Evolutionary conservation across 1,140 invertebrate species (phyloP).

Genomic region (Drosophila parvula): DNA sequence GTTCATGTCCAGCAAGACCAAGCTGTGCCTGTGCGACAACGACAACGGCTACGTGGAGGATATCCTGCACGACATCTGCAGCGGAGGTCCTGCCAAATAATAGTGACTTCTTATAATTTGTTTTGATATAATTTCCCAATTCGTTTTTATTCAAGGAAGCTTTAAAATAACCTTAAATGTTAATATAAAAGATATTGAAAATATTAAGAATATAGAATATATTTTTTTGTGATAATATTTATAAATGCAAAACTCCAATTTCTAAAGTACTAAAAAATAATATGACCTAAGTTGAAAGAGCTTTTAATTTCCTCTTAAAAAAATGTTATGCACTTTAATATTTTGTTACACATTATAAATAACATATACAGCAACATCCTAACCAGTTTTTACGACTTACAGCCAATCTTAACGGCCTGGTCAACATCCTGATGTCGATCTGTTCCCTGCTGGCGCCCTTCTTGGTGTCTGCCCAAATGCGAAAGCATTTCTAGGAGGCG

Average conservation of each 20-base stretch:
- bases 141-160: no score
- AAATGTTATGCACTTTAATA: background rate
- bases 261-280: background rate
- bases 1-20: constrained; percentile 82
- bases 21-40: constrained; percentile 85
- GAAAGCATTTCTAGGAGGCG: constrained; percentile 67
- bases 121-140: background rate
- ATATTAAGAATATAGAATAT: background rate
- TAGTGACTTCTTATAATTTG: background rate
- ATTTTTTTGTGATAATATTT: no score
- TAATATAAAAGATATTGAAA: background rate
- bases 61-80: constrained; percentile 85
- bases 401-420: constrained; percentile 59
- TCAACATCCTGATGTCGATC: constrained; percentile 54
- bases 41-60: constrained; percentile 85
- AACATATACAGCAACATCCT: background rate
- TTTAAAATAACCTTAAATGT: background rate
- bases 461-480: constrained; percentile 62
- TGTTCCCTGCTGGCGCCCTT: constrained; percentile 62
- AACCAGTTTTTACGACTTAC: constrained; percentile 3
- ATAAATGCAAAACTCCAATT: background rate
- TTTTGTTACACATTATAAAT: background rate
- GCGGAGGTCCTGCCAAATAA: constrained; percentile 79
- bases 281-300: no score
- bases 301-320: background rate